Evolutionary conservation across 30 jellyfish, hydroid and myxozoan species (phyloP).

Genomic region (Hydractinia echinata): DNA sequence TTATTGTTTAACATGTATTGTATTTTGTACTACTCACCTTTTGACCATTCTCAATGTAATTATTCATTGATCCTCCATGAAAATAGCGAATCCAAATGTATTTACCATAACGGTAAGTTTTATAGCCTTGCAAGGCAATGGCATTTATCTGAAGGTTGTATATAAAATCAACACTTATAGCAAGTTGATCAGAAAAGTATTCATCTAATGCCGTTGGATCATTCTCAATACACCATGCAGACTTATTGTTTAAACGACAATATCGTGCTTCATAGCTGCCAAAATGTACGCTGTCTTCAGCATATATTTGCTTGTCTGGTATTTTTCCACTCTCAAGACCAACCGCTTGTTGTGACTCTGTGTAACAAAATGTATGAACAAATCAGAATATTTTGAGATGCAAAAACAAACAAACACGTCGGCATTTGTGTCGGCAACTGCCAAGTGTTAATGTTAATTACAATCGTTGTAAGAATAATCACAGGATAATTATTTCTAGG

Average conservation of each 20-base stretch:
- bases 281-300: background rate
- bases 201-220: background rate
- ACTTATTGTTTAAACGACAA: constrained; percentile 27
- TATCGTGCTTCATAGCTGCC: constrained; percentile 30
- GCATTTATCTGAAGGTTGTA: constrained; percentile 5
- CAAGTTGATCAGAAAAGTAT: background rate
- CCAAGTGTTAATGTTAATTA: no score
- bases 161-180: background rate
- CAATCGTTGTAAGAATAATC: no score
- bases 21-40: background rate
- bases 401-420: no score
- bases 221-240: constrained; percentile 39
- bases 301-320: background rate
- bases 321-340: constrained; percentile 28
- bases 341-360: constrained; percentile 23
- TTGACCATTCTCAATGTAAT: background rate
- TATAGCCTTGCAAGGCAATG: constrained; percentile 38
- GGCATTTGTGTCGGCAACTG: no score
- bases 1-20: background rate
- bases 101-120: background rate
- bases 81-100: constrained; percentile 11
- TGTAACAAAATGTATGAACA: background rate
- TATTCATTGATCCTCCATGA: background rate
- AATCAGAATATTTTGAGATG: no score
- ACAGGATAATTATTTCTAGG: no score